A percentile compares a stretch with the other conserved stretches of the same genome.
Evolutionary conservation across 2,888 invertebrate species (phyloP).

Genomic region (Morpho helenor): DNA sequence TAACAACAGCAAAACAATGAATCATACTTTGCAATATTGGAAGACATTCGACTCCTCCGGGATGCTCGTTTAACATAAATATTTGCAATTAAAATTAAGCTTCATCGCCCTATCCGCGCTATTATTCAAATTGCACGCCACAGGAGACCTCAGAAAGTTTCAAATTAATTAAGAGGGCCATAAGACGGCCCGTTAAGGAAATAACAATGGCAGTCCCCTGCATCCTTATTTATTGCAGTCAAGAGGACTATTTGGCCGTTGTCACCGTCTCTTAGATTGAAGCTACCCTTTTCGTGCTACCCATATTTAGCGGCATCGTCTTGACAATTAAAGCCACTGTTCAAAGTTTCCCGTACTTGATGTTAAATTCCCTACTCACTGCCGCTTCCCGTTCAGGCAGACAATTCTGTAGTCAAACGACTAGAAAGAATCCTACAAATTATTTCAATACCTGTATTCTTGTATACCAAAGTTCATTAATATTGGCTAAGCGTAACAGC

Average conservation of each 20-base stretch:
- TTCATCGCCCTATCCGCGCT: conserved; percentile 68
- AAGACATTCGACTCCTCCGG: conserved; percentile 34
- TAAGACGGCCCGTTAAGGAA: conserved; percentile 78
- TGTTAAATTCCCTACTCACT: too few relatives aligned
- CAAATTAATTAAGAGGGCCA: conserved; percentile 78
- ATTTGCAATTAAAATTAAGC: conserved; percentile 79
- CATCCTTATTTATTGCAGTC: conserved; percentile 66
- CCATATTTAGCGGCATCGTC: conserved; percentile 3
- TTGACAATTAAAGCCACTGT: conserved; percentile 1
- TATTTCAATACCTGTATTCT: too few relatives aligned
- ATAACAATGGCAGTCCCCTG: conserved; percentile 68
- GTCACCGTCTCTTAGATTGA: conserved; percentile 51
- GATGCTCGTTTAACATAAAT: conserved; percentile 73
- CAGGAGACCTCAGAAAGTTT: conserved; percentile 78
- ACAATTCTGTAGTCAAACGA: too few relatives aligned
- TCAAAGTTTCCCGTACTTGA: background rate
- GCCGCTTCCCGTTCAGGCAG: too few relatives aligned
- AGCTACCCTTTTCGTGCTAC: conserved; percentile 35
- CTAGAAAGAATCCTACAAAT: too few relatives aligned
- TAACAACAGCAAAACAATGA: conserved; percentile 39
- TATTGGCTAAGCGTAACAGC: too few relatives aligned
- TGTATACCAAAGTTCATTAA: too few relatives aligned
- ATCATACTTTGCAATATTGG: conserved; percentile 65
- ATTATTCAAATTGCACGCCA: conserved; percentile 77
- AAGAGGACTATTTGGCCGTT: conserved; percentile 59